These are phyloP conservation scores for Drosophila teissieri DNA, from an alignment of 1,140 invertebrate genomes.

Conservation along the genomic window DNA sequence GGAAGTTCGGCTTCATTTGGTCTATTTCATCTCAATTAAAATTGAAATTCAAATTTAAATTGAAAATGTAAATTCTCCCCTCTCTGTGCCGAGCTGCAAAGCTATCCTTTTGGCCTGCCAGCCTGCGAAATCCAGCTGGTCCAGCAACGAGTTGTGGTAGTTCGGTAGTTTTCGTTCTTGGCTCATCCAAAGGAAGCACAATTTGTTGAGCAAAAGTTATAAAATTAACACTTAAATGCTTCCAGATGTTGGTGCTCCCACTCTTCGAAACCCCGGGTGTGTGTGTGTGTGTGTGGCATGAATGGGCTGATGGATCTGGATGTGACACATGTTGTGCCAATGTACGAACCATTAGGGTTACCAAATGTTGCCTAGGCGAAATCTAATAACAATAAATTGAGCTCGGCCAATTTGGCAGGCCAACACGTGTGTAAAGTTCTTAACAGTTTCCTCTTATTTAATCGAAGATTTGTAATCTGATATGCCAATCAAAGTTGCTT, in stretches of 20 bases:
- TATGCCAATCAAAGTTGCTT: slow-evolving; percentile 3
- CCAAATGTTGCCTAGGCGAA: slow-evolving; percentile 32
- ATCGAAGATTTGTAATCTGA: slow-evolving; percentile 2
- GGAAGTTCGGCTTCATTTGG: slow-evolving; percentile 29
- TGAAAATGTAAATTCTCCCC: slow-evolving; percentile 61
- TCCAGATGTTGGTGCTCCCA: slow-evolving; percentile 46
- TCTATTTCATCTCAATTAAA: slow-evolving; percentile 45
- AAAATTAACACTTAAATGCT: slow-evolving; percentile 69
- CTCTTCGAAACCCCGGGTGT: neutral
- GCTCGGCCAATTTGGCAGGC: slow-evolving; percentile 55
- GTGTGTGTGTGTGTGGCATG: neutral
- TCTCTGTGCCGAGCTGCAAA: slow-evolving; percentile 3
- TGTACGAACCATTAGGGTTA: slow-evolving; percentile 28
- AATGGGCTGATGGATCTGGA: slow-evolving; percentile 31
- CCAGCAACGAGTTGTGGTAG: slow-evolving; percentile 22
- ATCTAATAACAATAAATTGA: slow-evolving; percentile 70
- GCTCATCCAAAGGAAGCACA: slow-evolving; percentile 24
- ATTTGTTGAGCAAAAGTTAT: slow-evolving; percentile 49
- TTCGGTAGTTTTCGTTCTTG: neutral
- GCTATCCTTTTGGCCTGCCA: slow-evolving; percentile 12
- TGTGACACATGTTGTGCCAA: slow-evolving; percentile 44
- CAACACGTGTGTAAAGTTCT: slow-evolving; percentile 29
- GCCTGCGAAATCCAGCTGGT: slow-evolving; percentile 6
- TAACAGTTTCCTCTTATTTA: neutral
- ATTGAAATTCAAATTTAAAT: slow-evolving; percentile 64